These are phyloP conservation scores for Nomada ferruginata DNA, from an alignment of 2,888 invertebrate species.

Conservation along the genomic window DNA sequence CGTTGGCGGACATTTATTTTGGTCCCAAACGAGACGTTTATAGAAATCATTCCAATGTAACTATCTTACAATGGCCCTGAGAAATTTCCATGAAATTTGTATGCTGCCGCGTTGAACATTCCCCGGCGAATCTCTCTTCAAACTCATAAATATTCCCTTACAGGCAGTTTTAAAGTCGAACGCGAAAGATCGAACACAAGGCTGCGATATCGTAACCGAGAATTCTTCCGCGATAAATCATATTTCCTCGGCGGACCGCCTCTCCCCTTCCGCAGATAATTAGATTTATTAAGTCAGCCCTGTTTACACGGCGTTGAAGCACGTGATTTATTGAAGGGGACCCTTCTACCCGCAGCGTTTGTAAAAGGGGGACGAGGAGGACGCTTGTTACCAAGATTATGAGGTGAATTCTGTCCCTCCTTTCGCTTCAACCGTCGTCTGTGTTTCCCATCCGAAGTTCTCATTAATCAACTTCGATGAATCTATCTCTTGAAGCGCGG, in stretches of 20 bases:
- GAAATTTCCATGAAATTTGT: slow-evolving; percentile 38
- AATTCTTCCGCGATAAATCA: slow-evolving; percentile 69
- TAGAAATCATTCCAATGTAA: slow-evolving; percentile 17
- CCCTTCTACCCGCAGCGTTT: slow-evolving; percentile 60
- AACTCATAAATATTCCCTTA: slow-evolving; percentile 48
- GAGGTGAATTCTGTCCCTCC: slow-evolving; percentile 70
- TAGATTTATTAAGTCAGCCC: slow-evolving; percentile 78
- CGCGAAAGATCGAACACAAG: slow-evolving; percentile 19
- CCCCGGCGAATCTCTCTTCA: slow-evolving; percentile 18
- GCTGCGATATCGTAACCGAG: slow-evolving; percentile 51
- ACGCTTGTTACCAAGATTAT: slow-evolving; percentile 76
- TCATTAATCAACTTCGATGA: slow-evolving; percentile 71
- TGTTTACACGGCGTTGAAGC: slow-evolving; percentile 76
- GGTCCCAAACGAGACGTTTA: slow-evolving; percentile 11
- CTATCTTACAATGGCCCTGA: not conserved
- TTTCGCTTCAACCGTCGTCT: slow-evolving; percentile 40
- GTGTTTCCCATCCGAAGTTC: slow-evolving; percentile 4
- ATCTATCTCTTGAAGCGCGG: slow-evolving; percentile 60
- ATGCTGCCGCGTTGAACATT: slow-evolving; percentile 10
- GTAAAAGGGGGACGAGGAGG: slow-evolving; percentile 54
- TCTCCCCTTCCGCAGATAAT: slow-evolving; percentile 70
- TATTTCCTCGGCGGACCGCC: slow-evolving; percentile 65
- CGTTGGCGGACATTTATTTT: not conserved
- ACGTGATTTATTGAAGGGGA: slow-evolving; percentile 78
- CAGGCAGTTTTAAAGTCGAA: slow-evolving; percentile 46